These are phyloP conservation scores for Physeter macrocephalus DNA, from an alignment of 2,113 vertebrate genomes.

Conservation along the genomic window DNA sequence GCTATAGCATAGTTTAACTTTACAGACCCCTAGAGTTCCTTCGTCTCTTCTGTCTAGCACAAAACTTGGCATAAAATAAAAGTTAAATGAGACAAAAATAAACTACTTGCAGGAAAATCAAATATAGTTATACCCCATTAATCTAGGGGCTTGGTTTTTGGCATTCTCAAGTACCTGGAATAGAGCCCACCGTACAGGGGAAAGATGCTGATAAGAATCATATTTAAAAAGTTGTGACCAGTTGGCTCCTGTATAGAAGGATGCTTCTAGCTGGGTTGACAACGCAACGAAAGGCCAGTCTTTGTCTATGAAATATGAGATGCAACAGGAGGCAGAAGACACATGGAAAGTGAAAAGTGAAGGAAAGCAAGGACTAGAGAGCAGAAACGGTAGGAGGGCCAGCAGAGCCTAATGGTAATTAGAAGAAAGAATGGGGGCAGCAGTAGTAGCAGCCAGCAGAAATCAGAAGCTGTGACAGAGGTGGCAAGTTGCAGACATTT, in stretches of 20 bases:
- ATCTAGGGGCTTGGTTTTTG: neutral
- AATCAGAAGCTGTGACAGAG: neutral
- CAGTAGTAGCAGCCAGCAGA: neutral
- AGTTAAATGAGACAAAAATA: slow-evolving; percentile 24
- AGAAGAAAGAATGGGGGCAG: neutral
- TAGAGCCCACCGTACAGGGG: neutral
- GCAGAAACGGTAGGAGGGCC: neutral
- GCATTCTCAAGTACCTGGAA: neutral
- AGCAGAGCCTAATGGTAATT: neutral
- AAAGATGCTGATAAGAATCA: neutral
- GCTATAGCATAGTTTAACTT: neutral
- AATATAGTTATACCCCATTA: neutral
- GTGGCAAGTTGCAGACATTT: slow-evolving; percentile 19
- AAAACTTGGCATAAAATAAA: neutral
- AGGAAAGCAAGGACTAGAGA: neutral
- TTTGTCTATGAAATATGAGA: neutral
- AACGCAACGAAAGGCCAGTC: neutral
- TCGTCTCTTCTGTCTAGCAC: neutral
- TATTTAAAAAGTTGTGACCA: neutral
- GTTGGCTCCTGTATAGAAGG: neutral
- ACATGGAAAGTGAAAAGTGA: neutral
- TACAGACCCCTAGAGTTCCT: neutral
- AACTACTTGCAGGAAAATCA: slow-evolving; percentile 4
- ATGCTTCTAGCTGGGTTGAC: neutral
- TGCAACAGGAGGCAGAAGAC: neutral